phyloP scores from a whole-genome alignment of 2,797 vertebrate genomes.

The Amblyraja radiata region DNA sequence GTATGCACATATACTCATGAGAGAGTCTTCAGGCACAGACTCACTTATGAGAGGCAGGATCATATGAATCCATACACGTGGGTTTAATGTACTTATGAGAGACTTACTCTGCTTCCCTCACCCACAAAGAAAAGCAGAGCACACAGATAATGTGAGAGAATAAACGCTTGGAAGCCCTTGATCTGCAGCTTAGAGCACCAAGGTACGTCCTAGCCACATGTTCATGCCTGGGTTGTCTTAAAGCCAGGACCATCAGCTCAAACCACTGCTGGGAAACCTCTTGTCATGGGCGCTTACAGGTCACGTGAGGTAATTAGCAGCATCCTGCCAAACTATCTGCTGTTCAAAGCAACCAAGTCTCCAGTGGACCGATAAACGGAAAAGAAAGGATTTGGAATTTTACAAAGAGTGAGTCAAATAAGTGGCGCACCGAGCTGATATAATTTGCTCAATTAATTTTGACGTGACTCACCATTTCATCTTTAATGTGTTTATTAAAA shows the following conservation, averaged over 20 bases:
- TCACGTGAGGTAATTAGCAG: not conserved
- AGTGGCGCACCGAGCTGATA: not conserved
- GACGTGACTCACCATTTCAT: not conserved
- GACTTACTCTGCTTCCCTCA: too few species aligned
- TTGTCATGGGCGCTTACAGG: not conserved
- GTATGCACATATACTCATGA: not conserved
- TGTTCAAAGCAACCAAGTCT: not conserved
- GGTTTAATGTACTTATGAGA: too few species aligned
- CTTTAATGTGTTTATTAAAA: not conserved
- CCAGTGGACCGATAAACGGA: not conserved
- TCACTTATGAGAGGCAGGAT: not conserved
- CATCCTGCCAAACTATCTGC: not conserved
- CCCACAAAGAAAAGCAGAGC: too few species aligned
- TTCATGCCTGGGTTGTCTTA: not conserved
- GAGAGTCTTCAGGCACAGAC: not conserved
- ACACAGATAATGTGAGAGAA: not conserved
- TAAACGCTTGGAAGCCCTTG: too few species aligned
- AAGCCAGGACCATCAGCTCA: not conserved
- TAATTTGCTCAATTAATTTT: constrained; percentile 15
- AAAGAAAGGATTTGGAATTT: not conserved
- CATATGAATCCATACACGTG: too few species aligned
- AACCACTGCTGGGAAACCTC: not conserved
- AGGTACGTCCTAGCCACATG: not conserved
- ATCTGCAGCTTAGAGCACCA: not conserved
- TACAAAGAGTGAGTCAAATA: not conserved